Evolutionary conservation across 2,888 invertebrate genomes (phyloP), one percentile per base, ranked within the genome.

Genomic region (Dynastes grantii): DNA sequence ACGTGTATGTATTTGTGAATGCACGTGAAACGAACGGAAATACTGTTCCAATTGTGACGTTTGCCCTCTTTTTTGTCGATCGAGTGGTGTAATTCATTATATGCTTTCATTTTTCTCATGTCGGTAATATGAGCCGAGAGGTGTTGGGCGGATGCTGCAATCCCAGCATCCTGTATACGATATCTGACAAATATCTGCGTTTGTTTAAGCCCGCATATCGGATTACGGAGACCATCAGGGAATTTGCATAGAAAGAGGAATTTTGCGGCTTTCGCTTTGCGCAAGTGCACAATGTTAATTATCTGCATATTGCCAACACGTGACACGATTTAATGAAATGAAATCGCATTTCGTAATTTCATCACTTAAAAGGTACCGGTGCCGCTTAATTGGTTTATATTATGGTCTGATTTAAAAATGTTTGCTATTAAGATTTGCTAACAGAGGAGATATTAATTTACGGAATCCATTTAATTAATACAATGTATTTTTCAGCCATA

Each of bases 71-170:
- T 61, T 68, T 76, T 45, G 45, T 68, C 67, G 67, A 58, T 76
- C 76, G 55, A 65, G 76, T 68, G 76, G 65, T 65, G 68, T 76
- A 51, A 76, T 67, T 22, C 55, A 58, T 68, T 58, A 45, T 75
- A 27, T 37, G 76, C 76, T 76, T 76, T 76, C 76, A 58, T 76
- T 76, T 76, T 76, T 76, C 76, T 37, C 76, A 68, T 76, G 76
- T 45, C 76, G 40, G 76, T 76, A 76, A 76, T 40, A 68, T 27
- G 67, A 76, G 67, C 16, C 6, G 76, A 55, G 68, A 76, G 67
- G 67, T 76, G 68, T 65, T 67, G 76, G 76, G 76, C 76, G 76
- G 76, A 76, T 76, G 53, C 76, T 76, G 58, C 45, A 61, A 75
- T 58, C 32, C 49, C 68, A 58, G 76, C 76, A 67, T 76, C 76